phyloP scores from a whole-genome alignment of 2,797 vertebrate species.

The Tinamus major region DNA sequence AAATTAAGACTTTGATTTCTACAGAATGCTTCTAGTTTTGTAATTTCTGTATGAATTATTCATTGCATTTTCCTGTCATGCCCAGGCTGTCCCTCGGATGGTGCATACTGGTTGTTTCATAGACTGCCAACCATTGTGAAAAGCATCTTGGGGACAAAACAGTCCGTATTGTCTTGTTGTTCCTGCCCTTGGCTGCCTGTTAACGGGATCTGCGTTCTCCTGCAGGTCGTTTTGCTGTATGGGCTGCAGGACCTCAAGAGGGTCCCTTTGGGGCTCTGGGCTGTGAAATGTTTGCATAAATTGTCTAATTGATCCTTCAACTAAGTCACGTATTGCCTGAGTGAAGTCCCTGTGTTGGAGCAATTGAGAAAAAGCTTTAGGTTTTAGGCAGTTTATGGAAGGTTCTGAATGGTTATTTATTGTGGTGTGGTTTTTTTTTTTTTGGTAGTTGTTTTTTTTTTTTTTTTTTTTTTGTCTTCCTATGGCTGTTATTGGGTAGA shows the following conservation, averaged over 20 bases:
- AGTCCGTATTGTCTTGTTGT: accelerated
- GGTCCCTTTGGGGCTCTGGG: not conserved
- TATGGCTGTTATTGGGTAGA: conserved; percentile 60
- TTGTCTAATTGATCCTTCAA: not conserved
- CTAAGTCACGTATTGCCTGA: not conserved
- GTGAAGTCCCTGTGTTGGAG: not conserved
- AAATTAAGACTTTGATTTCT: not conserved
- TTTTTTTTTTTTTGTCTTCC: not conserved
- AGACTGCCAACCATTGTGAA: no score
- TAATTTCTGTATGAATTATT: not conserved
- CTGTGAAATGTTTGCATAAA: not conserved
- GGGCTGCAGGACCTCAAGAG: not conserved
- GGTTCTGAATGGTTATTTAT: not conserved
- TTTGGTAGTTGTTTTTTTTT: no score
- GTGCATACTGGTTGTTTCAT: no score
- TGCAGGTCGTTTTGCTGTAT: not conserved
- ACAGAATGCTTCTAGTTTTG: not conserved
- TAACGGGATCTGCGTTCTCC: not conserved
- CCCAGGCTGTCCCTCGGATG: not conserved
- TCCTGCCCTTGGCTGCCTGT: not conserved
- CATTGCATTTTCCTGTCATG: not conserved
- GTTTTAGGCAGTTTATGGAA: conserved; percentile 51
- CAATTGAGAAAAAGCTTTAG: not conserved
- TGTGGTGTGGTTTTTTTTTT: not conserved
- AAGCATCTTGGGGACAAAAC: no score